phyloP scores from a whole-genome alignment of 2,888 invertebrate species.

The Sarcophaga rosellei region DNA sequence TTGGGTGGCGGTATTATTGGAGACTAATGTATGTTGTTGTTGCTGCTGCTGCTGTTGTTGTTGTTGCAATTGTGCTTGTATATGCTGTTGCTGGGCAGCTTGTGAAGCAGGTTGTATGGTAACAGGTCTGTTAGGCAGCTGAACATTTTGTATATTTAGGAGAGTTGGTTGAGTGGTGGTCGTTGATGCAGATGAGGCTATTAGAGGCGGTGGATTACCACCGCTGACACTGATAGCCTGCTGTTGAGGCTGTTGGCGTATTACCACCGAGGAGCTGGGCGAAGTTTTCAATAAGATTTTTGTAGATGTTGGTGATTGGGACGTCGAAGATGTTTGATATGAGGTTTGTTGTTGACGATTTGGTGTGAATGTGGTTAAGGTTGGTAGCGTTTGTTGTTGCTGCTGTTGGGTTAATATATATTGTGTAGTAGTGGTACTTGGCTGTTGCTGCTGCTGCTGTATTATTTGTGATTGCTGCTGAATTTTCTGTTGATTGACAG shows the following conservation, averaged over 20 bases:
- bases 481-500: constrained; percentile 70
- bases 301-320: constrained; percentile 76
- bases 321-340: constrained; percentile 76
- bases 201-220: constrained; percentile 80
- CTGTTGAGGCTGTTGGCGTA: constrained; percentile 74
- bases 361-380: constrained; percentile 78
- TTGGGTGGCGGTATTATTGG: constrained; percentile 80
- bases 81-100: constrained; percentile 80
- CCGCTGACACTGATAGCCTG: constrained; percentile 71
- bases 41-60: constrained; percentile 70
- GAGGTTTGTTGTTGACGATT: constrained; percentile 76
- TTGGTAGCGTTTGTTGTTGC: constrained; percentile 74
- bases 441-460: constrained; percentile 63
- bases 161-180: constrained; percentile 75
- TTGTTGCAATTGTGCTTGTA: constrained; percentile 80
- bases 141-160: constrained; percentile 81
- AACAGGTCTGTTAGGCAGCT: constrained; percentile 79
- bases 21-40: constrained; percentile 78
- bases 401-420: constrained; percentile 77
- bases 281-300: constrained; percentile 81
- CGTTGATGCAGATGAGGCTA: constrained; percentile 75
- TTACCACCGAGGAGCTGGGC: constrained; percentile 78
- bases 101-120: constrained; percentile 81
- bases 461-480: constrained; percentile 67
- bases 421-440: constrained; percentile 72